Percentiles rank a stretch among this genome's conserved stretches.
phyloP scores from a whole-genome alignment of 1,140 invertebrate genomes.

The Leptopilina clavipes region DNA sequence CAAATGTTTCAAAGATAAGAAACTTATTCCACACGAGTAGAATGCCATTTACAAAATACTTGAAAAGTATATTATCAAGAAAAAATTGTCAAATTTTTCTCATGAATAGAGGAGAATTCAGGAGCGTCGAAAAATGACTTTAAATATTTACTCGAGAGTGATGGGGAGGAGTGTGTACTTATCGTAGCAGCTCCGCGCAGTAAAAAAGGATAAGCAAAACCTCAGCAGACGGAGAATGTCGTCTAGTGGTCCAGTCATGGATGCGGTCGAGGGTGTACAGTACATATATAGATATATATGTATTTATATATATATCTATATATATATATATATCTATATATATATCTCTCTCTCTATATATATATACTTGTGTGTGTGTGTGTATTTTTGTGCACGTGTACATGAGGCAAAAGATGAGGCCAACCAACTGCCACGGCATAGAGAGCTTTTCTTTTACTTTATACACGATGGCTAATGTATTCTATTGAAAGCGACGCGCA shows the following conservation, averaged over 20 bases:
- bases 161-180: conserved; percentile 62
- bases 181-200: conserved; percentile 45
- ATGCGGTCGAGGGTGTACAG: conserved; percentile 17
- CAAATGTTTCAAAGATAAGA: too few species aligned
- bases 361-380: background rate
- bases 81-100: background rate
- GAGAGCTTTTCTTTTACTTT: conserved; percentile 48
- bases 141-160: conserved; percentile 65
- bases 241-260: conserved; percentile 50
- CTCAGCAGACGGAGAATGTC: conserved; percentile 43
- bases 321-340: background rate
- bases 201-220: conserved; percentile 3
- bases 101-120: background rate
- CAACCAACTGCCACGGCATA: conserved; percentile 49
- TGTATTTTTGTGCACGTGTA: conserved; percentile 2
- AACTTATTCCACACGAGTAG: too few species aligned
- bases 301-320: background rate
- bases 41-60: background rate
- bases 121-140: conserved; percentile 47
- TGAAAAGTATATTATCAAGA: background rate
- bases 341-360: too few species aligned
- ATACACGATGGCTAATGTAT: conserved; percentile 66
- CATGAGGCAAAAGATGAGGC: conserved; percentile 41
- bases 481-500: conserved; percentile 65
- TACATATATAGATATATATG: too few species aligned